phyloP scores from a whole-genome alignment of 2,113 vertebrate species.

The Amphilophus citrinellus region DNA sequence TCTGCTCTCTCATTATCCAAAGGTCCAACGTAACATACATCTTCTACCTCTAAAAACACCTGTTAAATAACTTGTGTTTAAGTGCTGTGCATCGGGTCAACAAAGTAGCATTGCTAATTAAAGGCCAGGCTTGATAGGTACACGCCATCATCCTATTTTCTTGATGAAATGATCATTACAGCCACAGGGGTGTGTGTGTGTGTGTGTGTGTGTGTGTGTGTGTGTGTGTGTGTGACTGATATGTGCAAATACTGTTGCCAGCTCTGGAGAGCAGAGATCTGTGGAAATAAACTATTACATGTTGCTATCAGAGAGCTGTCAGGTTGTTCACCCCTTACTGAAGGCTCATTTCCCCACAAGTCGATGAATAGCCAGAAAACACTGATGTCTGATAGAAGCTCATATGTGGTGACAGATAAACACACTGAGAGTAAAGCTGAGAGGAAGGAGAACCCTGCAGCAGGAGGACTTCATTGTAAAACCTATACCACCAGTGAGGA shows the following conservation, averaged over 20 bases:
- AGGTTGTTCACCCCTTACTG: not conserved
- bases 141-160: not conserved
- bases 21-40: not conserved
- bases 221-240: not conserved
- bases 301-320: not conserved
- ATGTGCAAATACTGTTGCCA: not conserved
- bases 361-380: not conserved
- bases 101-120: not conserved
- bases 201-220: not conserved
- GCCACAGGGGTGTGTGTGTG: not conserved
- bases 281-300: not conserved
- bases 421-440: not conserved
- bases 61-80: not conserved
- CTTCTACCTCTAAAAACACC: not conserved
- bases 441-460: not conserved
- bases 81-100: not conserved
- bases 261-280: not conserved
- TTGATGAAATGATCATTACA: not conserved
- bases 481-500: not conserved
- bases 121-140: not conserved
- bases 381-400: not conserved
- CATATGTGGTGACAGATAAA: not conserved
- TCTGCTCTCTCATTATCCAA: not conserved
- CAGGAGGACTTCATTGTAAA: not conserved
- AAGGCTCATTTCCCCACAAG: not conserved